Evolutionary conservation across 2,113 vertebrate species (phyloP).

Genomic region (Eptesicus fuscus): DNA sequence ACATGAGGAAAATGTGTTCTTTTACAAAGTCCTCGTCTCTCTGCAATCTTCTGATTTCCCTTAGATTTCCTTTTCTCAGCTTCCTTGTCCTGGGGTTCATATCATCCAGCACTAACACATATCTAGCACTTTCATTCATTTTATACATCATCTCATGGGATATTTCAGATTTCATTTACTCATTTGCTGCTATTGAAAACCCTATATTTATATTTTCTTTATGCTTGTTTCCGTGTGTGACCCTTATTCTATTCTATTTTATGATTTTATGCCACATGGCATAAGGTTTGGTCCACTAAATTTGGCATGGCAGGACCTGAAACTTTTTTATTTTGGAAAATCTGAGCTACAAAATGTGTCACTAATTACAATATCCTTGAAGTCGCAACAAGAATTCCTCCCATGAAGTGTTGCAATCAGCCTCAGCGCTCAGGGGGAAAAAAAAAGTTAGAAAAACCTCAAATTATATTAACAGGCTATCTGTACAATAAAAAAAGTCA

Average conservation of each 20-base stretch:
- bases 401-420: conserved; percentile 32
- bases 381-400: conserved; percentile 50
- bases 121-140: background rate
- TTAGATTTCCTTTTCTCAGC: background rate
- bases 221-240: background rate
- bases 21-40: background rate
- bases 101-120: background rate
- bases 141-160: background rate
- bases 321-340: conserved; percentile 58
- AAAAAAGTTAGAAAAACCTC: background rate
- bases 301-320: conserved; percentile 7
- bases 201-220: background rate
- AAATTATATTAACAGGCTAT: background rate
- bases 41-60: background rate
- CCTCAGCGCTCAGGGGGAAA: background rate
- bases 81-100: background rate
- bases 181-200: background rate
- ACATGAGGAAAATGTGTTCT: background rate
- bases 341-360: conserved; percentile 56
- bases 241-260: conserved; percentile 7
- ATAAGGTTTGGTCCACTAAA: background rate
- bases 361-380: conserved; percentile 60
- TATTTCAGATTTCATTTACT: background rate
- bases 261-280: background rate
- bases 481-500: background rate